Percentiles rank a stretch among this genome's conserved stretches.
Evolutionary conservation across 2,113 vertebrate genomes (phyloP).

Genomic region (Cyphomyrus plagiostoma): DNA sequence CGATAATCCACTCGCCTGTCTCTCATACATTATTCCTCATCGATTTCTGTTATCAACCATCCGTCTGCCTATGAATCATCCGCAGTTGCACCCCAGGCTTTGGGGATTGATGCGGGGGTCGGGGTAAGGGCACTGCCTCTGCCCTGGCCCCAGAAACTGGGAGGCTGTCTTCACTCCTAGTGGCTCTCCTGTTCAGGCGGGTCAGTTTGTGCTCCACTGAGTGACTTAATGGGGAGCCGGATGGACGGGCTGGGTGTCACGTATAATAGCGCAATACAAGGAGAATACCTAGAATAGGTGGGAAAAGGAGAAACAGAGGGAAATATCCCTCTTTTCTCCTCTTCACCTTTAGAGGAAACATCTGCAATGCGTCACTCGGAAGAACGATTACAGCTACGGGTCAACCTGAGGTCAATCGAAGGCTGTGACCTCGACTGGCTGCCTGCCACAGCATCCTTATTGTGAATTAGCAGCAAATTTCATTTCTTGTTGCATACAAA

Average conservation of each 20-base stretch:
- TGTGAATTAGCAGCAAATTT: not conserved
- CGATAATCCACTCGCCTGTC: conserved; percentile 60
- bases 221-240: not conserved
- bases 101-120: conserved; percentile 35
- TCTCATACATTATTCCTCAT: conserved; percentile 69
- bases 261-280: not conserved
- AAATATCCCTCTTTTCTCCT: not conserved
- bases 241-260: not conserved
- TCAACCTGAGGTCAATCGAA: not conserved
- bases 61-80: conserved; percentile 57
- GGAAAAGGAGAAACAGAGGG: not conserved
- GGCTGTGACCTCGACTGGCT: not conserved
- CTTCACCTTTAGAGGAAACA: not conserved
- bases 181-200: not conserved
- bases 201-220: not conserved
- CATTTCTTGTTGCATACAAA: not conserved
- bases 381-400: not conserved
- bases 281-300: not conserved
- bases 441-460: not conserved
- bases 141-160: not conserved
- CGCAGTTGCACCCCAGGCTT: conserved; percentile 32
- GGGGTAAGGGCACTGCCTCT: conserved; percentile 35
- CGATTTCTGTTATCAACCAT: conserved; percentile 63
- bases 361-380: not conserved
- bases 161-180: not conserved